Conservation (phyloP, 2,888 invertebrate species). For the Ochlodes sylvanus region DNA sequence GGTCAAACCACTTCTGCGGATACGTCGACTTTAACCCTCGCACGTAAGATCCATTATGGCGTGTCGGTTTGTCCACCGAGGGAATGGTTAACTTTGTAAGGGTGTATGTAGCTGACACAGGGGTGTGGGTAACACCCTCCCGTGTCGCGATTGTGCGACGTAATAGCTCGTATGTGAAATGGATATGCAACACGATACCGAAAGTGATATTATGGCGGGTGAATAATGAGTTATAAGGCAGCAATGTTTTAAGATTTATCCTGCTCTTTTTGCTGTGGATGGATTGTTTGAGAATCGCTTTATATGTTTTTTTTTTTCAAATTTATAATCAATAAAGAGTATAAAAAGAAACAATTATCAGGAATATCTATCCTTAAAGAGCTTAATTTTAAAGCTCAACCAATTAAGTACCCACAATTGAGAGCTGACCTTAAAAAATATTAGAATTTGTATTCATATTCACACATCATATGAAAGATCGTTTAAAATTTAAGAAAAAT, state of each 20-base stretch:
- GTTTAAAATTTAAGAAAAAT: too few relatives aligned
- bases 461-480: too few relatives aligned
- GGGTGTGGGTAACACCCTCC: constrained; percentile 77
- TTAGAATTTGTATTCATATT: too few relatives aligned
- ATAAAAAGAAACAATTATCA: too few relatives aligned
- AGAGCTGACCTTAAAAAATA: too few relatives aligned
- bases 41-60: constrained; percentile 52
- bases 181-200: constrained; percentile 78
- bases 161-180: constrained; percentile 78
- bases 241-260: constrained; percentile 2
- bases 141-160: constrained; percentile 76
- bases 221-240: constrained; percentile 25
- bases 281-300: not conserved
- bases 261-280: not conserved
- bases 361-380: too few relatives aligned
- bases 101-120: constrained; percentile 71
- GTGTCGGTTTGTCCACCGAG: constrained; percentile 35
- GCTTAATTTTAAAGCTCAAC: too few relatives aligned
- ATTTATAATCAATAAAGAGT: too few relatives aligned
- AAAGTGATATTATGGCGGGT: constrained; percentile 63
- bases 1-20: constrained; percentile 32
- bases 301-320: too few relatives aligned
- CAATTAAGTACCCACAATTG: too few relatives aligned
- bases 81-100: constrained; percentile 58
- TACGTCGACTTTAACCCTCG: constrained; percentile 42